A percentile compares a stretch with the other conserved stretches of the same genome.
Conservation (phyloP, 2,797 vertebrate species). For the Halcyon chelicuti region DNA sequence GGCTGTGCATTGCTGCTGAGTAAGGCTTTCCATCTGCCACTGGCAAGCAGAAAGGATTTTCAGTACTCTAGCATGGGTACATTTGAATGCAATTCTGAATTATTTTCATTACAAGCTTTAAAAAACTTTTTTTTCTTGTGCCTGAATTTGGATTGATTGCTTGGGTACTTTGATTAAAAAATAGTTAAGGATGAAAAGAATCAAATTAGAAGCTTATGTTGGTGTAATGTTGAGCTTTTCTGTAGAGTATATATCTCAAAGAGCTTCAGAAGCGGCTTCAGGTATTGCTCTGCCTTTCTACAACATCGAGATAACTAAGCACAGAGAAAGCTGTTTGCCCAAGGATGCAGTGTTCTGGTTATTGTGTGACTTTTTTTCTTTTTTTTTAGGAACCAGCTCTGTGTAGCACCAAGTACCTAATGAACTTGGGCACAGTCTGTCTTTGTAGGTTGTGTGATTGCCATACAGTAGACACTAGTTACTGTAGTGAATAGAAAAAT, state of each 20-base stretch:
- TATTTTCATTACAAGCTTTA: too few species aligned
- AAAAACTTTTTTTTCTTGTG: background rate
- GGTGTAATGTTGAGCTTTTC: background rate
- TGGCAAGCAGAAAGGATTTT: background rate
- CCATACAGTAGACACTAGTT: background rate
- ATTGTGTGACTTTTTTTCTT: background rate
- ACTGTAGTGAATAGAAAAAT: background rate
- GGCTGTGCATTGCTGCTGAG: background rate
- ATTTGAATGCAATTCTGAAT: background rate
- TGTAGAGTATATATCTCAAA: background rate
- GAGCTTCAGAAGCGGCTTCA: background rate
- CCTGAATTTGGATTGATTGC: background rate
- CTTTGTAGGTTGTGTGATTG: background rate
- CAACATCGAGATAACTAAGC: background rate
- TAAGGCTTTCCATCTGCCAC: slow-evolving; percentile 49
- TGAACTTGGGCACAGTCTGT: background rate
- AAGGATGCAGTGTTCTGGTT: background rate
- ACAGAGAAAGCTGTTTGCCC: background rate
- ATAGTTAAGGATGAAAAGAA: too few species aligned
- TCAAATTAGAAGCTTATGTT: too few species aligned
- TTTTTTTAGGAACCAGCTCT: background rate
- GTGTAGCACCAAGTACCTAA: background rate
- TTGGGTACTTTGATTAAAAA: background rate
- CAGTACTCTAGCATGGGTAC: background rate
- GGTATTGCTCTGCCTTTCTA: background rate